Conservation (phyloP, 1,140 invertebrate species). For the Tachypleus tridentatus region DNA sequence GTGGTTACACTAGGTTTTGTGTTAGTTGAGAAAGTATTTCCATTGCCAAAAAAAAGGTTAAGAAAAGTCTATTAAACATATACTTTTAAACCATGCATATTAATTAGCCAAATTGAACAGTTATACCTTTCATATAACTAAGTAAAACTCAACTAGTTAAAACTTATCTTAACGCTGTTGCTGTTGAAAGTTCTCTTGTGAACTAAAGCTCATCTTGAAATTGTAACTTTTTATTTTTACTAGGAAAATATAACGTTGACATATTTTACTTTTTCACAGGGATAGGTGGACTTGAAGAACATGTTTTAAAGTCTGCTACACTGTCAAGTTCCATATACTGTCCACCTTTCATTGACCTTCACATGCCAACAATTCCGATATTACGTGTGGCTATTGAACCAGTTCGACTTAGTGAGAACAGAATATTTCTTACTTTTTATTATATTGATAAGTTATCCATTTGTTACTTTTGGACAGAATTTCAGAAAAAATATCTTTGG, state of each 20-base stretch:
- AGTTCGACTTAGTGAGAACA: constrained; percentile 46
- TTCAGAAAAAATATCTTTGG: no score
- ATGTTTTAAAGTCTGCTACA: constrained; percentile 81
- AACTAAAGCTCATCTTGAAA: neutral
- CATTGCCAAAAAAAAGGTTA: no score
- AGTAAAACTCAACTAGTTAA: no score
- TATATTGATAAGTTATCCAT: neutral
- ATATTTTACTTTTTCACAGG: constrained; percentile 36
- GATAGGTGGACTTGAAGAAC: constrained; percentile 74
- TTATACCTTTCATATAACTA: no score
- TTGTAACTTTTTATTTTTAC: constrained; percentile 5
- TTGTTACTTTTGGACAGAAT: no score
- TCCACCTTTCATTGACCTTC: constrained; percentile 76
- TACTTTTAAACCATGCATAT: no score
- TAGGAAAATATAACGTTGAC: constrained; percentile 5
- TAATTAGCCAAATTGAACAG: no score
- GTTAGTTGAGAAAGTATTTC: no score
- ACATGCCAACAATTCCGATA: constrained; percentile 64
- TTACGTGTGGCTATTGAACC: constrained; percentile 91
- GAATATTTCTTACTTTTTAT: no score
- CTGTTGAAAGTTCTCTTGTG: neutral
- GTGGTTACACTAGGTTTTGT: no score
- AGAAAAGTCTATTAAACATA: no score
- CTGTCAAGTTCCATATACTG: constrained; percentile 70
- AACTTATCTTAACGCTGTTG: neutral